Base-by-base conservation (phyloP, 2,888 invertebrate species). In the Cremastinae sp. region DNA sequence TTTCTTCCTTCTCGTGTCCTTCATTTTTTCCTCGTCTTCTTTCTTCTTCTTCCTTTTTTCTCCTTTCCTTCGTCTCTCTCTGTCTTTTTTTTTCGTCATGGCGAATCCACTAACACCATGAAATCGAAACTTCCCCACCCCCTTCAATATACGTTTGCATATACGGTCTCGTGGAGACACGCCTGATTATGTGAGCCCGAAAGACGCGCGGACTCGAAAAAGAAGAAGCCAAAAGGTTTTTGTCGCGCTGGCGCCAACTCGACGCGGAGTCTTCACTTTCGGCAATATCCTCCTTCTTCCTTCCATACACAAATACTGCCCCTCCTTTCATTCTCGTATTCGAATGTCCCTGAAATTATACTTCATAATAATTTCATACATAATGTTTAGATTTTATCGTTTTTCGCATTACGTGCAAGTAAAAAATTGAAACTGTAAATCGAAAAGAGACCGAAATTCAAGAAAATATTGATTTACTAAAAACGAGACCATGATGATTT, bases 181-280 rank as follows among this genome's bases (percentile, higher is more conserved):
- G 10, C 9, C 2, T 12, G 41, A 12, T 12, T 28, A 61, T 35
- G 28, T 64, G 16, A 49, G 49, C 64, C 55, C 61, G 35, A 62
- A 75, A 75, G 51, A 65, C 59, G 64, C 53, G 62, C 35, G 56
- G 55, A 56, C 14, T 45, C 14, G 59, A 64, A 49, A 69, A 51
- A 39, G 16, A 41, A 73, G 37, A 28, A 28, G 28, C 28, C 28
- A 5, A 73, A 64, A 53, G 74, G 71, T 84, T 83, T 83, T 83
- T 83, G 81, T 83, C 80, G 76, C 75, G 72, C 74, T 82, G 85
- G 85, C 85, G 85, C 85, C 85, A 85, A 76, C 75, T 71, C 51
- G 81, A 66, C 85, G 84, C 28, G 79, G 64, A 76, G 58, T 66
- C 62, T 61, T 58, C 39, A 35, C 37, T 56, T 45, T 37, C 65